Conservation (phyloP, 2,888 invertebrate species). For the Athetis lepigone region DNA sequence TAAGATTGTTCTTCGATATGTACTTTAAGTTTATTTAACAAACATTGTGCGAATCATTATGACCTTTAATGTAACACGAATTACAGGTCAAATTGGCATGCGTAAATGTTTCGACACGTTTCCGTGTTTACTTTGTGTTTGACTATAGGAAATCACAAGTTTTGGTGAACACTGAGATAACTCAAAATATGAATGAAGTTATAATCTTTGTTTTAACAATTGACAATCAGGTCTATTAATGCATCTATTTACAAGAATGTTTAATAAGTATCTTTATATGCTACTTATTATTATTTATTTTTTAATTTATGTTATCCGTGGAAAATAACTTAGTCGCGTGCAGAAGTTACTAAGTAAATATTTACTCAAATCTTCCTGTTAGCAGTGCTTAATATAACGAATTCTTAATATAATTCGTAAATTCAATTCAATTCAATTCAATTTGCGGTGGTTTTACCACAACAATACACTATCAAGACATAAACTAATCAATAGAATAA, state of each 20-base stretch:
- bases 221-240: background rate
- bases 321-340: too few relatives aligned
- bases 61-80: constrained; percentile 9
- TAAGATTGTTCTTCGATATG: constrained; percentile 13
- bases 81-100: constrained; percentile 14
- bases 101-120: constrained; percentile 21
- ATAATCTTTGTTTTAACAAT: background rate
- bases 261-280: too few relatives aligned
- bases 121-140: constrained; percentile 30
- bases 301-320: too few relatives aligned
- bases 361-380: constrained; percentile 26
- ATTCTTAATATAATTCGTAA: too few relatives aligned
- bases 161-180: background rate
- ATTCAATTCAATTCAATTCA: too few relatives aligned
- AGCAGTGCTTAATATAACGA: too few relatives aligned
- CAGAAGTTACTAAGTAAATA: too few relatives aligned
- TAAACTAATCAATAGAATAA: background rate
- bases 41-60: constrained; percentile 31
- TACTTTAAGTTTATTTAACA: constrained; percentile 14
- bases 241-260: too few relatives aligned
- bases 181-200: background rate
- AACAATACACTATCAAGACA: background rate
- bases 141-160: constrained; percentile 16
- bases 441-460: background rate
- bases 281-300: too few relatives aligned